Conservation (phyloP, 2,113 vertebrate genomes). For the Kryptolebias marmoratus region DNA sequence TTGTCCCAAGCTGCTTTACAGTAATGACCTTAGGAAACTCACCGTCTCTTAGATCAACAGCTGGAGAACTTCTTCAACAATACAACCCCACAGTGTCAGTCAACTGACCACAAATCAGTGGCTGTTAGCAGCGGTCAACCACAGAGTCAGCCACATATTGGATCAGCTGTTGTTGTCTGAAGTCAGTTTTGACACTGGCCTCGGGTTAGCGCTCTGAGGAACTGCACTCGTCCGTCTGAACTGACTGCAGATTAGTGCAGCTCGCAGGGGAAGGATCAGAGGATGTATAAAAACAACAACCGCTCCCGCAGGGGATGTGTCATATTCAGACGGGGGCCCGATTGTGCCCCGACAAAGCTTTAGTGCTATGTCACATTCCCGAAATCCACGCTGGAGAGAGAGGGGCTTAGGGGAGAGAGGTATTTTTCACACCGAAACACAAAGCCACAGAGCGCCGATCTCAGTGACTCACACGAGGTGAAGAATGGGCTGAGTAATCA, state of each 20-base stretch:
- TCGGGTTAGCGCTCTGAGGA: background rate
- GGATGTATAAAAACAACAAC: constrained; percentile 59
- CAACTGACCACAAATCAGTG: background rate
- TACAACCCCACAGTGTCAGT: constrained; percentile 6
- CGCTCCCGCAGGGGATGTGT: constrained; percentile 63
- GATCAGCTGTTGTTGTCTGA: constrained; percentile 5
- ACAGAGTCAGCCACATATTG: background rate
- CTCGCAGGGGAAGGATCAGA: constrained; percentile 34
- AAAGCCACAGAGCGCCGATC: constrained; percentile 59
- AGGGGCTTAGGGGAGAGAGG: constrained; percentile 56
- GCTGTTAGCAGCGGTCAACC: background rate
- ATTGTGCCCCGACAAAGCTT: constrained; percentile 62
- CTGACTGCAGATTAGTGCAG: constrained; percentile 38
- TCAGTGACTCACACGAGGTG: constrained; percentile 70
- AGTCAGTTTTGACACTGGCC: background rate
- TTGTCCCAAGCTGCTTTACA: no score
- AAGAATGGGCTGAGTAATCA: constrained; percentile 78
- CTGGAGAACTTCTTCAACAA: background rate
- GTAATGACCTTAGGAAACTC: background rate
- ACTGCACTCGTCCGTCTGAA: constrained; percentile 3
- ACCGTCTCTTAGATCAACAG: background rate
- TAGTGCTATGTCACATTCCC: constrained; percentile 64
- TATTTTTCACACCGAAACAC: constrained; percentile 73
- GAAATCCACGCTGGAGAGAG: constrained; percentile 51
- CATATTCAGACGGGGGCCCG: constrained; percentile 58